phyloP scores from a whole-genome alignment of 1,140 invertebrate genomes.

The Leptinotarsa lineolata region DNA sequence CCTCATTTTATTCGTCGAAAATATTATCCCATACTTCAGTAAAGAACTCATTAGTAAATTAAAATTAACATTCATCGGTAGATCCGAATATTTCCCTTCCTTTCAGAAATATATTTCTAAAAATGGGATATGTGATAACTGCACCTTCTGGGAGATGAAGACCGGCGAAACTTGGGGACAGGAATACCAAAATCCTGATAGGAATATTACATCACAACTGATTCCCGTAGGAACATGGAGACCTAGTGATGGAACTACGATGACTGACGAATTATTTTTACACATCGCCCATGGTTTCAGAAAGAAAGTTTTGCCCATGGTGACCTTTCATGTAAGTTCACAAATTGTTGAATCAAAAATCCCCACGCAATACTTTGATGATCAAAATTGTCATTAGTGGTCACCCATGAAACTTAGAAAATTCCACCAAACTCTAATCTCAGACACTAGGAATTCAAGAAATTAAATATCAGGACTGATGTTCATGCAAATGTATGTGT shows the following conservation, averaged over 20 bases:
- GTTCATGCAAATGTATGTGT: too few relatives aligned
- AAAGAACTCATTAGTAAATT: too few relatives aligned
- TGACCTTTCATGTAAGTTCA: conserved; percentile 69
- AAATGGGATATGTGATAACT: conserved; percentile 65
- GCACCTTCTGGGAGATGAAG: conserved; percentile 67
- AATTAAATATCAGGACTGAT: too few relatives aligned
- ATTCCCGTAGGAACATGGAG: conserved; percentile 75
- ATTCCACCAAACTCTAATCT: too few relatives aligned
- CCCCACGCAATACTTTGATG: too few relatives aligned
- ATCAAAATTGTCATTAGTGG: too few relatives aligned
- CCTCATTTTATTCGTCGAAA: too few relatives aligned
- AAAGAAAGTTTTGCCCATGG: conserved; percentile 69
- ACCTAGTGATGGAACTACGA: conserved; percentile 66
- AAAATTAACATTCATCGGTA: too few relatives aligned
- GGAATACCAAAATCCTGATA: conserved; percentile 44
- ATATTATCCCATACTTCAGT: too few relatives aligned
- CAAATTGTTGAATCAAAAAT: background rate
- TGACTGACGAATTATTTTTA: conserved; percentile 75
- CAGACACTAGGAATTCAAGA: too few relatives aligned
- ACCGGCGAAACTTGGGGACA: conserved; percentile 73
- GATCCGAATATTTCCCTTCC: background rate
- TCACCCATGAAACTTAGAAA: too few relatives aligned
- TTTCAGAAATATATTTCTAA: conserved; percentile 59
- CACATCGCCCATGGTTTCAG: conserved; percentile 79
- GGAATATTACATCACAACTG: conserved; percentile 49